Evolutionary conservation across 2,113 vertebrate species (phyloP), one percentile per base, ranked within the genome.

Genomic region (Corythaeola cristata): DNA sequence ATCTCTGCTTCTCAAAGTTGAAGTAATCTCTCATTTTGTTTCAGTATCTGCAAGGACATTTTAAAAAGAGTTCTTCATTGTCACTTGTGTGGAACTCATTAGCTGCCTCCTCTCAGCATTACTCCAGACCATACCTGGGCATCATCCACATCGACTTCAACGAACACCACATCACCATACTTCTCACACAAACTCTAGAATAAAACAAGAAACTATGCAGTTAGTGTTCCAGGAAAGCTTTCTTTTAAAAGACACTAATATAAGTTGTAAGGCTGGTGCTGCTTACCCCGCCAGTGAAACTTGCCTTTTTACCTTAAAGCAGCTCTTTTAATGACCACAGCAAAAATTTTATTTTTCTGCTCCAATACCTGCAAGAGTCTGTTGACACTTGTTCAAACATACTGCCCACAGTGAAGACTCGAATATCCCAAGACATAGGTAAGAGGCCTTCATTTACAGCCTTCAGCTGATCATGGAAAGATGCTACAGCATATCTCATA

Each of bases 101-200:
- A 88, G 22, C 35, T 76, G 27, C 33, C 5, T 14, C 39, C 22
- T 41, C 23, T 73, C 21, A 62, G 16, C 18, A 50, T 7, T 5
- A 66, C 14, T 21, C 32, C 22, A 8, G 20, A 95, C 58, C 98
- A 78, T 98, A 99, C 99, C 80, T 35, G 60, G 85, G 98, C 99
- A 1, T 99, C 98, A 80, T 99, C 99, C 96, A 99, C 99, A 16
- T 99, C 99, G 20, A 99, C 98, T 98, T 99, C 99, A 15, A 99
- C 93, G 97, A 99, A 99, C 32, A 99, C 53, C 49, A 99, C 98
- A 1, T 98, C 60, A 3, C 55, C 28, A 73, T 98, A 98, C 6
- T 98, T 90, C 19, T 96, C 71, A 45, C 90, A 82, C 82, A 98
- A 45, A 27, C 9, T 0, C 99, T 99, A 91, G 50, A 96, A 94